Evolutionary conservation across 1,140 invertebrate species (phyloP), one percentile per base, ranked within the genome.

Genomic region (Notospermus geniculatus): DNA sequence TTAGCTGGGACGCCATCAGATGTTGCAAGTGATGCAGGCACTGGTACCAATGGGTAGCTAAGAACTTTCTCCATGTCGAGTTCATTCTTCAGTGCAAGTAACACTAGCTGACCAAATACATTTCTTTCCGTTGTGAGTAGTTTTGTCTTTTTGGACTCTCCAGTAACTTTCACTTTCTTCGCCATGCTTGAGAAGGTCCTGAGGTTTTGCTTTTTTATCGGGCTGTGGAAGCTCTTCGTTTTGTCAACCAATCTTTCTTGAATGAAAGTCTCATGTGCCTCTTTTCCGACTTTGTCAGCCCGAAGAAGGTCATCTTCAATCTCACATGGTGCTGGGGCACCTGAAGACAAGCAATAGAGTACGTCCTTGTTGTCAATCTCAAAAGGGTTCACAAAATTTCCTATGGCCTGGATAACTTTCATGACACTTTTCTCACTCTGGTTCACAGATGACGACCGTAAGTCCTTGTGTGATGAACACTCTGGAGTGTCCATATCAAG

Each of bases 1-100:
- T 62, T 59, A 17, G 54, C 36, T 2, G 60, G 60, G 1, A 62
- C 27, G 2, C 64, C 64, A 54, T 65, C 56, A 9, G 43, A 27
- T 7, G 56, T 65, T 15, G 60, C 60, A 5, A 65, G 28, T 2
- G 60, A 28, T 56, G 59, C 57, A 11, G 55, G 60, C 22, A 65
- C 56, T 29, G 59, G 30, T 7, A 53, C 58, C 15, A 57, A 19
- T 1, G 54, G 54, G 43, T 57, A 65, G 4, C 36, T 46, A 1
- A 65, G 29, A 7, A 52, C 59, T 17, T 7, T 17, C 13, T 52
- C 22, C 1, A 61, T n/a, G 46, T 46, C 39, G 19, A 65, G 45
- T 4, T 62, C 43, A 56, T 62, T 4, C 4, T 36, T 62, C 17
- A 1, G 0, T 2, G 60, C 30, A 22, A 65, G 54, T 1, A 65